phyloP scores from a whole-genome alignment of 53 echinoderm and acorn worm genomes.

The Holothuria leucospilota region DNA sequence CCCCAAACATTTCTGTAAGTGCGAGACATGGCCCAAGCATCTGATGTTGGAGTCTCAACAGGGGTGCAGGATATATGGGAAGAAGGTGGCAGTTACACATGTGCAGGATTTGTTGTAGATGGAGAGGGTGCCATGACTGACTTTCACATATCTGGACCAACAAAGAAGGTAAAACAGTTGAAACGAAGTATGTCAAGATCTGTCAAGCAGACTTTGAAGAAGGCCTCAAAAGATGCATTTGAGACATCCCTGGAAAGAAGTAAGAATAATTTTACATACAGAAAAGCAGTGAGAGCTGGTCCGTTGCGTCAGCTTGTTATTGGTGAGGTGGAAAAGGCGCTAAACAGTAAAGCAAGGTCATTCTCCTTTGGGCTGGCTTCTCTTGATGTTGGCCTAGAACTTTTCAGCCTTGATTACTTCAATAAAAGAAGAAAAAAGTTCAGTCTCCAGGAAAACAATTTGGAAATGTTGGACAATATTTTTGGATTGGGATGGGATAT shows the following conservation, averaged over 20 bases:
- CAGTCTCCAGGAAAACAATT: no score
- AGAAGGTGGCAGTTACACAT: background rate
- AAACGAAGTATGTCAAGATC: background rate
- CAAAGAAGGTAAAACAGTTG: background rate
- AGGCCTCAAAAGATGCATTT: background rate
- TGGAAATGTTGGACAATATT: no score
- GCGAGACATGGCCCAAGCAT: background rate
- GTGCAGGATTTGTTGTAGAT: conserved; percentile 19
- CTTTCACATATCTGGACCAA: background rate
- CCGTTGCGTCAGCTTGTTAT: background rate
- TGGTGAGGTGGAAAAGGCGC: background rate
- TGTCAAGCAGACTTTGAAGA: conserved; percentile 1
- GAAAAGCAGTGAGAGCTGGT: conserved; percentile 7
- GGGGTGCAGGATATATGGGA: conserved; percentile 14
- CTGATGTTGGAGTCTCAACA: background rate
- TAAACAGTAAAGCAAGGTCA: background rate
- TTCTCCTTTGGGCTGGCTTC: background rate
- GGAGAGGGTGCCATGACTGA: background rate
- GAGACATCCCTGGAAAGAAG: background rate
- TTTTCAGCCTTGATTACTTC: no score
- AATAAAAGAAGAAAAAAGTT: no score
- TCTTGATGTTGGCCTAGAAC: background rate
- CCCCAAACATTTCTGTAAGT: background rate
- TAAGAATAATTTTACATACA: background rate
- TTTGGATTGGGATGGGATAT: no score